A percentile compares a stretch with the other conserved stretches of the same genome.
These are phyloP conservation scores for Nyctibius bracteatus DNA, from an alignment of 2,113 vertebrate genomes.

Conservation along the genomic window DNA sequence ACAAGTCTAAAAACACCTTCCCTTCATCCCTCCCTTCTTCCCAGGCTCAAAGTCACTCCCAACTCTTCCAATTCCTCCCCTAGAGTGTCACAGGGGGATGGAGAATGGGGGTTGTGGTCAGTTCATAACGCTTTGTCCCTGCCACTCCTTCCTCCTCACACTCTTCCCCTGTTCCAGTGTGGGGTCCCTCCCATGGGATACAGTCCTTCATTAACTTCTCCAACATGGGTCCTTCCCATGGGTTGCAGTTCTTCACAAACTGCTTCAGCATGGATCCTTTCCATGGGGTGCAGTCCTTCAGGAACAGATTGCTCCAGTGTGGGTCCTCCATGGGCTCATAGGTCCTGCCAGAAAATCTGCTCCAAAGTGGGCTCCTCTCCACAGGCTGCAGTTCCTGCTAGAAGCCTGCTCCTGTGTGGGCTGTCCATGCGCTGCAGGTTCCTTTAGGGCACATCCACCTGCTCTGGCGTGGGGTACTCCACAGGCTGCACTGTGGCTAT, in stretches of 20 bases:
- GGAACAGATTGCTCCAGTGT: neutral
- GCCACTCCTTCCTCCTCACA: neutral
- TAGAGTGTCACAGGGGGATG: neutral
- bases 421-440: neutral
- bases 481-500: neutral
- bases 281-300: neutral
- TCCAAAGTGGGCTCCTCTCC: neutral
- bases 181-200: neutral
- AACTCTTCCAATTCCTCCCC: neutral
- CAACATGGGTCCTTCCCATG: neutral
- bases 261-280: neutral
- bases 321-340: fast-evolving
- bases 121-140: neutral
- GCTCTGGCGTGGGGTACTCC: no score
- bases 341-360: neutral
- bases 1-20: neutral
- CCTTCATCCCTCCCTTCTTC: neutral
- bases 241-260: neutral
- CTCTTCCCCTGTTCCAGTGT: neutral
- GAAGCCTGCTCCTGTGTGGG: neutral
- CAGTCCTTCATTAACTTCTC: neutral
- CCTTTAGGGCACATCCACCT: neutral
- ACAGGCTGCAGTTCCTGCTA: neutral
- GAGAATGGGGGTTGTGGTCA: neutral
- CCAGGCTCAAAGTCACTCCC: neutral